phyloP scores from a whole-genome alignment of 2,797 vertebrate genomes.

The Pantherophis alleghaniensis region DNA sequence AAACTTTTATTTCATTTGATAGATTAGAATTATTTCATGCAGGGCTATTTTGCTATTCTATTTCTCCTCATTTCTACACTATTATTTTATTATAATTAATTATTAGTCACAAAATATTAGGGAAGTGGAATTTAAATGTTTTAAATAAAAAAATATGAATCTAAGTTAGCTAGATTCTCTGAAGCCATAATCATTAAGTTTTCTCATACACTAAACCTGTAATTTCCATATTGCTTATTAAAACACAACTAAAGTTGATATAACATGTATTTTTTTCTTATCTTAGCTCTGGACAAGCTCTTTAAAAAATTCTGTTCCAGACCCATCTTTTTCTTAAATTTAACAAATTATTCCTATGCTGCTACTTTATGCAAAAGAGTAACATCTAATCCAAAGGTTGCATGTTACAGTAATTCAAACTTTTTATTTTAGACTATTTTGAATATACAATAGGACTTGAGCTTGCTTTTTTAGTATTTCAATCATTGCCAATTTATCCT shows the following conservation, averaged over 20 bases:
- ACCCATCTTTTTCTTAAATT: constrained; percentile 31
- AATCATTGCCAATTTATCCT: neutral
- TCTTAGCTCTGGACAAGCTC: neutral
- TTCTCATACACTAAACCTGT: constrained; percentile 23
- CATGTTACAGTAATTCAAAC: neutral
- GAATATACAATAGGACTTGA: neutral
- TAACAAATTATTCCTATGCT: constrained; percentile 38
- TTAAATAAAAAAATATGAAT: constrained; percentile 4
- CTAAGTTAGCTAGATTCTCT: constrained; percentile 34
- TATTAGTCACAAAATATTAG: neutral
- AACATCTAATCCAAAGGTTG: constrained; percentile 1
- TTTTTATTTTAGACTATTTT: neutral
- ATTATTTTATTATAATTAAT: neutral
- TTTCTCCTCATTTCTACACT: neutral
- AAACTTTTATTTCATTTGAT: neutral
- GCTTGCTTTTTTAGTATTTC: constrained; percentile 1
- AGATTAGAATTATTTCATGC: neutral
- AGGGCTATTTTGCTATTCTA: neutral
- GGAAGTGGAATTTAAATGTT: neutral
- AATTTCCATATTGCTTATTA: constrained; percentile 36
- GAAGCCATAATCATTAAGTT: constrained; percentile 1
- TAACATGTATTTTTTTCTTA: neutral
- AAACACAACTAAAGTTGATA: constrained; percentile 37
- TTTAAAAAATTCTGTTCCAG: constrained; percentile 35
- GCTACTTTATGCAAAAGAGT: constrained; percentile 31